These are phyloP conservation scores for Sprattus sprattus DNA, from an alignment of 2,113 vertebrate species.

Conservation along the genomic window DNA sequence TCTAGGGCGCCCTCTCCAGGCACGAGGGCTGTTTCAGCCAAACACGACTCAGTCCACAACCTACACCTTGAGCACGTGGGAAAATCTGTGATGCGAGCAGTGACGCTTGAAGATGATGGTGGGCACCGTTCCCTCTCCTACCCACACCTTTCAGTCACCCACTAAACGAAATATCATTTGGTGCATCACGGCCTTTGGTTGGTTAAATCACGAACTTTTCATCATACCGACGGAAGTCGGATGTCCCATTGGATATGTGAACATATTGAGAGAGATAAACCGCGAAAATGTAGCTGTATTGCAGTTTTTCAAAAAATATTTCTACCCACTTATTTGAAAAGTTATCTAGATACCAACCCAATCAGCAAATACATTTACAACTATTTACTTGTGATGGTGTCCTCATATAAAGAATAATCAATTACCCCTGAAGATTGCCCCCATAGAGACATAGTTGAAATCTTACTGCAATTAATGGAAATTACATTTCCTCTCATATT, in stretches of 20 bases:
- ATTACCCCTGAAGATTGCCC: too few species aligned
- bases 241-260: neutral
- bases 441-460: too few species aligned
- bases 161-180: neutral
- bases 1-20: neutral
- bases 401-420: too few species aligned
- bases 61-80: slow-evolving; percentile 59
- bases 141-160: neutral
- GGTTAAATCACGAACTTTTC: neutral
- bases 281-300: too few species aligned
- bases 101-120: slow-evolving; percentile 67
- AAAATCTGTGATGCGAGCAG: slow-evolving; percentile 67
- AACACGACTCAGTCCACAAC: slow-evolving; percentile 57
- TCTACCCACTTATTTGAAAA: too few species aligned
- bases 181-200: neutral
- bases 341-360: too few species aligned
- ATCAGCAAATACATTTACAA: too few species aligned
- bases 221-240: neutral
- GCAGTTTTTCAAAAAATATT: too few species aligned
- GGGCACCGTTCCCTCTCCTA: slow-evolving; percentile 63
- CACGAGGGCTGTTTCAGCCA: slow-evolving; percentile 45
- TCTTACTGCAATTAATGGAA: neutral
- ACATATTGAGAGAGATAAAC: neutral
- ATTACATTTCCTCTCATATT: neutral
- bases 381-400: too few species aligned